phyloP scores from a whole-genome alignment of 2,888 invertebrate species.

The Craniophora ligustri region DNA sequence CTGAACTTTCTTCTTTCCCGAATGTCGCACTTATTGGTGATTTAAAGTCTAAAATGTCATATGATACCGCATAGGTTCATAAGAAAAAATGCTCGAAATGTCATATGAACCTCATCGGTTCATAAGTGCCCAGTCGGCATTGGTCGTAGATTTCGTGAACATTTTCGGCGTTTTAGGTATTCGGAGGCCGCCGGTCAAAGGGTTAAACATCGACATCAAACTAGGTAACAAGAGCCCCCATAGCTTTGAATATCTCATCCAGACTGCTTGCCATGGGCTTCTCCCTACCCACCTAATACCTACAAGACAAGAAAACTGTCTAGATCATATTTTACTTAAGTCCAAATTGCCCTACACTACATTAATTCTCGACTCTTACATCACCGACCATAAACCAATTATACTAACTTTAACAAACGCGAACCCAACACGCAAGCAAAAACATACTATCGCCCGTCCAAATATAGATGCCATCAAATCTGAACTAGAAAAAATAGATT shows the following conservation, averaged over 20 bases:
- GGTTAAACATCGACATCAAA: slow-evolving; percentile 3
- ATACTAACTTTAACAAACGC: not conserved
- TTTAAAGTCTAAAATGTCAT: too few species aligned
- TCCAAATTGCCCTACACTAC: slow-evolving; percentile 1
- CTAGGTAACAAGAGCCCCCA: not conserved
- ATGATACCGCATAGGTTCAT: too few species aligned
- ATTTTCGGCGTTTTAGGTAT: too few species aligned
- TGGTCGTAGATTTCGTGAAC: too few species aligned
- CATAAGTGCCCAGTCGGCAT: too few species aligned
- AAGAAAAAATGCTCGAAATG: too few species aligned
- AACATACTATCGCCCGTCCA: not conserved
- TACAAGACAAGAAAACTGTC: slow-evolving; percentile 3
- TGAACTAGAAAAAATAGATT: not conserved
- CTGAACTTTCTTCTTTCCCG: not conserved
- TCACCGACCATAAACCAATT: slow-evolving; percentile 8
- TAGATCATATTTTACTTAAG: slow-evolving; percentile 5
- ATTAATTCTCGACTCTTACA: not conserved
- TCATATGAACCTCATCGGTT: too few species aligned
- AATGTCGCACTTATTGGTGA: slow-evolving; percentile 1
- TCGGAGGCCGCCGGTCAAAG: too few species aligned
- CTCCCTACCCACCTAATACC: slow-evolving; percentile 2
- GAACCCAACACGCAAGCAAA: not conserved
- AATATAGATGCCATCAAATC: not conserved
- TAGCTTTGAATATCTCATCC: slow-evolving; percentile 1
- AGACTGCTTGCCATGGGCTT: slow-evolving; percentile 5